Conservation (phyloP, 2,797 vertebrate species). For the Anolis apletophallus region DNA sequence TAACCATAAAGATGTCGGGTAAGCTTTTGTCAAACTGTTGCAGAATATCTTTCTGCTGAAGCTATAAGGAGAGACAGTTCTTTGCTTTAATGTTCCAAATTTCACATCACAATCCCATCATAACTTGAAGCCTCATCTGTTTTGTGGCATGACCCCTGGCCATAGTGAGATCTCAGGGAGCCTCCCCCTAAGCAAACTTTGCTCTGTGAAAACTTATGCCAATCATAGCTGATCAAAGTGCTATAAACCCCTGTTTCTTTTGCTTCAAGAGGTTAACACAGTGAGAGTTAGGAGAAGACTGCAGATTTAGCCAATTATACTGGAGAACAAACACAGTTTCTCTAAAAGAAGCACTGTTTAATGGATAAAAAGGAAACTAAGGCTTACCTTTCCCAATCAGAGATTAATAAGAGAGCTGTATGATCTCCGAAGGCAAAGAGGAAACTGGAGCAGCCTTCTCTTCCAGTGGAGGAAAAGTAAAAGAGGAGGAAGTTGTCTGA, state of each 20-base stretch:
- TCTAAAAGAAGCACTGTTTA: background rate
- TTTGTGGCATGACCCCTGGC: background rate
- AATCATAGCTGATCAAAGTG: too few relatives aligned
- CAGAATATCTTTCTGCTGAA: background rate
- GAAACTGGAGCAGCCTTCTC: background rate
- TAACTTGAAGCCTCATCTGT: background rate
- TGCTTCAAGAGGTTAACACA: too few relatives aligned
- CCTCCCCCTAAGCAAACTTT: too few relatives aligned
- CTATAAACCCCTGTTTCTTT: too few relatives aligned
- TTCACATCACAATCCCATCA: background rate
- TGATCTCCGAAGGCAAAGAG: background rate
- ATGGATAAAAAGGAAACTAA: background rate
- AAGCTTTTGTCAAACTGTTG: background rate
- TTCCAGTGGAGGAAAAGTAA: background rate
- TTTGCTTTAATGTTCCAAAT: background rate
- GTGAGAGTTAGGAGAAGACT: too few relatives aligned
- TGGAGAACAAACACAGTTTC: background rate
- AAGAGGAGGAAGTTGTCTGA: background rate
- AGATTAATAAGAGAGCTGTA: background rate
- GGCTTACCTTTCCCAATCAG: slow-evolving; percentile 23
- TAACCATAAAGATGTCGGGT: background rate
- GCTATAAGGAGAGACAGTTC: background rate
- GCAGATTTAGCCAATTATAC: too few relatives aligned
- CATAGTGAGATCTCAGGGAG: too few relatives aligned
- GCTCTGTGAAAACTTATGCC: too few relatives aligned